Evolutionary conservation across 2,888 invertebrate genomes (phyloP).

Genomic region (Aethes cnicana): DNA sequence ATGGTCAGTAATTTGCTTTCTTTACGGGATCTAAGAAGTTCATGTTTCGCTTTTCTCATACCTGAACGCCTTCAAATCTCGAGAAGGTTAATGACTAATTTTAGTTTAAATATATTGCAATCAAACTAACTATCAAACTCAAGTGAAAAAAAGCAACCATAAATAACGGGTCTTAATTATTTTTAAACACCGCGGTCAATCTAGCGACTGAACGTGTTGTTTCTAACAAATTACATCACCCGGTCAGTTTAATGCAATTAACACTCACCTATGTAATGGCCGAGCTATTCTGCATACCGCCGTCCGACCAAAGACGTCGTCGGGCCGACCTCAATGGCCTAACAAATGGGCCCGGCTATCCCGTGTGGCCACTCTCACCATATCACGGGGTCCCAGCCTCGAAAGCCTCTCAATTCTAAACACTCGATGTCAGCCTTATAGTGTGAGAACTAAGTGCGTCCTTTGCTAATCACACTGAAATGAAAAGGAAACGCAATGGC

Average conservation of each 20-base stretch:
- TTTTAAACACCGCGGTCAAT: not conserved
- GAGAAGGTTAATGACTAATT: too few relatives aligned
- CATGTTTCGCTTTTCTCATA: too few relatives aligned
- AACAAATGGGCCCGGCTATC: conserved; percentile 34
- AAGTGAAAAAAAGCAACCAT: not conserved
- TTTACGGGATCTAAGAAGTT: too few relatives aligned
- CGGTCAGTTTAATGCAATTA: conserved; percentile 25
- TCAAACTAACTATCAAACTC: too few relatives aligned
- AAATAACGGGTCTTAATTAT: too few relatives aligned
- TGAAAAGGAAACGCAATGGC: not conserved
- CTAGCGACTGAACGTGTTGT: not conserved
- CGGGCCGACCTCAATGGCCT: conserved; percentile 33
- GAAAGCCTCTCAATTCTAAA: conserved; percentile 1
- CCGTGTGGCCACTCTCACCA: conserved; percentile 33
- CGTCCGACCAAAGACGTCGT: conserved; percentile 29
- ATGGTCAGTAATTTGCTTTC: too few relatives aligned
- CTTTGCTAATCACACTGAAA: conserved; percentile 11
- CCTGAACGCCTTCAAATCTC: too few relatives aligned
- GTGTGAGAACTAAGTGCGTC: conserved; percentile 12
- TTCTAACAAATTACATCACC: conserved; percentile 13
- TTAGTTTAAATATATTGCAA: too few relatives aligned
- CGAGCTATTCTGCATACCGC: conserved; percentile 32
- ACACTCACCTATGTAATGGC: conserved; percentile 29
- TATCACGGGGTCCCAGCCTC: conserved; percentile 24
- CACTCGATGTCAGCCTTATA: not conserved